These are phyloP conservation scores for Trachelus tabidus DNA, from an alignment of 2,888 invertebrate genomes.

Conservation along the genomic window DNA sequence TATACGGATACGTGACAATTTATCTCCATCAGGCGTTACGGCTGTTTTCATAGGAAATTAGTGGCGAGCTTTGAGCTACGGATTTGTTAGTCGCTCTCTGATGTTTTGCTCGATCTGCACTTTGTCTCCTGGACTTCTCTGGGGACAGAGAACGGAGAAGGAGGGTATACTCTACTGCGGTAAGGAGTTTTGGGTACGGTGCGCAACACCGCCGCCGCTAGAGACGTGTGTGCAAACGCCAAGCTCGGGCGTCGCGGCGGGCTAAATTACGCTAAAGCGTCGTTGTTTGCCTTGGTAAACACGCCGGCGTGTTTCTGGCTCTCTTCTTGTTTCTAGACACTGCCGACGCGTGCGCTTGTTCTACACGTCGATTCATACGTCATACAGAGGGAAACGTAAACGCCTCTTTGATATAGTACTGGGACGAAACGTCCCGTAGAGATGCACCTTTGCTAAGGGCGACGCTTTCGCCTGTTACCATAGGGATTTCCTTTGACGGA, in stretches of 20 bases:
- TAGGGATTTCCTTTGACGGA: conserved; percentile 5
- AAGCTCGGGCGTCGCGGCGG: conserved; percentile 24
- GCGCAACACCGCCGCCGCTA: not conserved
- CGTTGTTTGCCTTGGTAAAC: conserved; percentile 35
- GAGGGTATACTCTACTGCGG: not conserved
- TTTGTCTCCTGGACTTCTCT: not conserved
- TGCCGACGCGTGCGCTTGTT: no score
- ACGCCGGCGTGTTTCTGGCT: conserved; percentile 6
- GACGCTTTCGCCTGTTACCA: not conserved
- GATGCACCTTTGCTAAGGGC: not conserved
- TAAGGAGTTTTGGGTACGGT: not conserved
- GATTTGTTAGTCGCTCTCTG: not conserved
- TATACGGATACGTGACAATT: not conserved
- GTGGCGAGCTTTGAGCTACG: not conserved
- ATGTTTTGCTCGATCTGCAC: not conserved
- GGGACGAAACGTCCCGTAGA: not conserved
- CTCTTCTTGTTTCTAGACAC: not conserved
- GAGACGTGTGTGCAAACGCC: not conserved
- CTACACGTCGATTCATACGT: not conserved
- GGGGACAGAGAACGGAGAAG: not conserved
- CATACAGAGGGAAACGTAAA: not conserved
- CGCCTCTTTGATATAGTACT: not conserved
- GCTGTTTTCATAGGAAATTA: not conserved
- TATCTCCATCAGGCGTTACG: not conserved
- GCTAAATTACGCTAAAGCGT: conserved; percentile 41